Evolutionary conservation across 2,888 invertebrate species (phyloP).

Genomic region (Melinaea menophilus): DNA sequence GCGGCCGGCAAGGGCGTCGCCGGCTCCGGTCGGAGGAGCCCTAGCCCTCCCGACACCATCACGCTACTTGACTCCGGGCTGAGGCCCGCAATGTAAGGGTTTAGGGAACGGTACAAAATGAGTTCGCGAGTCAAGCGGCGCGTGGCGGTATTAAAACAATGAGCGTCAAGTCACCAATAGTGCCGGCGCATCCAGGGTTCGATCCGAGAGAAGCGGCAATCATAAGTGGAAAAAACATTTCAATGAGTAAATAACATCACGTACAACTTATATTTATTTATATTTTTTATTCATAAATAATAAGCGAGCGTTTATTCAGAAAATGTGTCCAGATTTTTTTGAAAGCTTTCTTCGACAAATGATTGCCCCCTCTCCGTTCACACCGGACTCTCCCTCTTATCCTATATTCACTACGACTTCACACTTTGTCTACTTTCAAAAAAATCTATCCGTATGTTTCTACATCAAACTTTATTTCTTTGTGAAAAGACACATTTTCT

Average conservation of each 20-base stretch:
- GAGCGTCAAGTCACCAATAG: slow-evolving; percentile 65
- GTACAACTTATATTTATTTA: slow-evolving; percentile 39
- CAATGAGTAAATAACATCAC: slow-evolving; percentile 58
- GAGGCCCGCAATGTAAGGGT: neutral
- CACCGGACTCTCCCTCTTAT: slow-evolving; percentile 43
- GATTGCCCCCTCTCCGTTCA: slow-evolving; percentile 68
- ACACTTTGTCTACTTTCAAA: slow-evolving; percentile 78
- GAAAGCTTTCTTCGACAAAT: slow-evolving; percentile 76
- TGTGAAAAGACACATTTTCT: slow-evolving; percentile 88
- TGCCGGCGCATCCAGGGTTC: slow-evolving; percentile 69
- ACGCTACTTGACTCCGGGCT: slow-evolving; percentile 79
- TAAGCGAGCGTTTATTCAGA: slow-evolving; percentile 78
- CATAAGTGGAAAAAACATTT: slow-evolving; percentile 77
- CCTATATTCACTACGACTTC: slow-evolving; percentile 69
- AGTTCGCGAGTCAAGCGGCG: slow-evolving; percentile 58
- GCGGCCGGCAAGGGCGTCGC: slow-evolving; percentile 68
- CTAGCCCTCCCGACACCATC: slow-evolving; percentile 71
- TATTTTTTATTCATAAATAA: slow-evolving; percentile 34
- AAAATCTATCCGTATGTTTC: slow-evolving; percentile 75
- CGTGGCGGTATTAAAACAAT: slow-evolving; percentile 48
- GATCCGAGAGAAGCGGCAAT: slow-evolving; percentile 77
- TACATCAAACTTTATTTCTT: slow-evolving; percentile 79
- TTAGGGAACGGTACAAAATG: slow-evolving; percentile 2
- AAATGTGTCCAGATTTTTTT: slow-evolving; percentile 84
- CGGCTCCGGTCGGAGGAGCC: slow-evolving; percentile 76